phyloP scores from a whole-genome alignment of 1,140 invertebrate species.

The Colletes latitarsis region DNA sequence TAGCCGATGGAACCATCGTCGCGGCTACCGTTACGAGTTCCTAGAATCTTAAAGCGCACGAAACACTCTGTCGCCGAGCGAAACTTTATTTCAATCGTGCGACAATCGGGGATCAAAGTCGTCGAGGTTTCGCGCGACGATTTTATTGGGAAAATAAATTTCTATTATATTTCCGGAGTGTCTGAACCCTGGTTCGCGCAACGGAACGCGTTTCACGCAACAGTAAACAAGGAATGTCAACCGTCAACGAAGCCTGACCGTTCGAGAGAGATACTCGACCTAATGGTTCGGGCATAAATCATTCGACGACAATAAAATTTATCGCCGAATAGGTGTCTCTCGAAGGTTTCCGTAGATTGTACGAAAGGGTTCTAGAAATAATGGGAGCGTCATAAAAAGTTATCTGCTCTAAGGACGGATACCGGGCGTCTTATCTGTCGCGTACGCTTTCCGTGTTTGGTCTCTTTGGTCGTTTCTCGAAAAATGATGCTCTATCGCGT shows the following conservation, averaged over 20 bases:
- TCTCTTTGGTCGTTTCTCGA: neutral
- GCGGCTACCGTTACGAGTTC: neutral
- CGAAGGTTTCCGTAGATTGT: neutral
- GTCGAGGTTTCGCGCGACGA: too few species aligned
- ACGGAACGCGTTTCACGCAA: too few species aligned
- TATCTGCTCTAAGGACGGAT: conserved; percentile 22
- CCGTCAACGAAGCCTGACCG: neutral
- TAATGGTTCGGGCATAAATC: conserved; percentile 24
- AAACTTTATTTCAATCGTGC: too few species aligned
- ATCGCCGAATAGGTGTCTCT: conserved; percentile 8
- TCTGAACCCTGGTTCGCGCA: too few species aligned
- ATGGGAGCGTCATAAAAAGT: conserved; percentile 39
- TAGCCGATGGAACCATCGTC: neutral
- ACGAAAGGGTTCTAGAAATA: conserved; percentile 25
- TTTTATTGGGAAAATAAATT: too few species aligned
- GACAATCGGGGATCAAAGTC: too few species aligned
- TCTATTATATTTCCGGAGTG: too few species aligned
- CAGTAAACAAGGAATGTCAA: too few species aligned
- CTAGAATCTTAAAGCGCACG: too few species aligned
- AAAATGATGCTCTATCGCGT: conserved; percentile 9
- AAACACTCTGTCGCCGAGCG: too few species aligned
- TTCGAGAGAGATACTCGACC: neutral
- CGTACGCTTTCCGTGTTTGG: neutral
- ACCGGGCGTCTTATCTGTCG: conserved; percentile 17
- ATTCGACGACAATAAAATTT: conserved; percentile 38